Conservation (phyloP, 2,888 invertebrate species). For the Orthosia gracilis region DNA sequence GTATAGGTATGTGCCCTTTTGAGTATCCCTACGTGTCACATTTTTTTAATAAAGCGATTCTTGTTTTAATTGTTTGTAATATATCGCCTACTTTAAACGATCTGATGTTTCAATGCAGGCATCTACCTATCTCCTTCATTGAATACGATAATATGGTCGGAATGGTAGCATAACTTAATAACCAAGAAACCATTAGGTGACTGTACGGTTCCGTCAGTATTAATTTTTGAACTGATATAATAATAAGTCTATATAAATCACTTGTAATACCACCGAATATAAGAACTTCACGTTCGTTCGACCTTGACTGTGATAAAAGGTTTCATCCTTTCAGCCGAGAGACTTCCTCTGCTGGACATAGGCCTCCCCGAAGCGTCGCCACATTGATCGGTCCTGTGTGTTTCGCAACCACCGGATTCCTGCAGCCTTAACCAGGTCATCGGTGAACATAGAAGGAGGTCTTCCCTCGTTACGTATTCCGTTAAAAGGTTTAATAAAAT, state of each 20-base stretch:
- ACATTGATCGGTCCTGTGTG: too few species aligned
- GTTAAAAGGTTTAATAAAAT: too few species aligned
- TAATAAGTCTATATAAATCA: neutral
- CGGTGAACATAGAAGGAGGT: too few species aligned
- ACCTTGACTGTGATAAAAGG: neutral
- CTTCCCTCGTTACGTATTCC: too few species aligned
- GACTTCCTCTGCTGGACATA: too few species aligned
- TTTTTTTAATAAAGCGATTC: conserved; percentile 24
- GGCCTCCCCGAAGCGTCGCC: too few species aligned
- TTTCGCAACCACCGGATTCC: too few species aligned
- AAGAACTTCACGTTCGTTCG: neutral
- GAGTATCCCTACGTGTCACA: conserved; percentile 11
- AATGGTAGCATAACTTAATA: too few species aligned
- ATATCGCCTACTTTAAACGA: conserved; percentile 6
- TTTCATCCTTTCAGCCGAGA: too few species aligned
- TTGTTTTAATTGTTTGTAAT: conserved; percentile 14
- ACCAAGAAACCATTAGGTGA: neutral
- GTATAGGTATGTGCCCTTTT: conserved; percentile 24
- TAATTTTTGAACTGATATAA: neutral
- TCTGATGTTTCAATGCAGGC: neutral
- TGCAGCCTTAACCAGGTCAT: too few species aligned
- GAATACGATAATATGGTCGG: neutral
- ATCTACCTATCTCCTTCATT: neutral
- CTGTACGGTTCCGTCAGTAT: neutral
- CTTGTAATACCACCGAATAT: neutral